A percentile compares a stretch with the other conserved stretches of the same genome.
These are phyloP conservation scores for Crax fasciolata DNA, from an alignment of 2,797 vertebrate species.

Conservation along the genomic window DNA sequence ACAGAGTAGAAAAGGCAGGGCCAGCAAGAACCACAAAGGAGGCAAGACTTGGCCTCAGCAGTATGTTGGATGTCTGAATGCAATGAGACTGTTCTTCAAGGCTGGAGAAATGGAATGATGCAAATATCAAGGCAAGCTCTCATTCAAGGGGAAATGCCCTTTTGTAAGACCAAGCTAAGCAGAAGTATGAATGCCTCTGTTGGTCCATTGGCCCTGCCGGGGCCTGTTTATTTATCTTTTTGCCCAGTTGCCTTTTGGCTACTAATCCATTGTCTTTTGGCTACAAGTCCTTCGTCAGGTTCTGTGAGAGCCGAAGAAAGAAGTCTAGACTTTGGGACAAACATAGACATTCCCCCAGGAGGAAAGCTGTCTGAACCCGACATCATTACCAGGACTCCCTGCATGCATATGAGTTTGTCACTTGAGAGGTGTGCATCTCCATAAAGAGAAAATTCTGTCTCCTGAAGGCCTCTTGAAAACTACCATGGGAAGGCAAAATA, in stretches of 20 bases:
- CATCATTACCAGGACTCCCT: neutral
- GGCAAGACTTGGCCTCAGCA: neutral
- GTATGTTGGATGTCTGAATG: neutral
- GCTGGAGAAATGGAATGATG: neutral
- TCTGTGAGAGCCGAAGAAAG: neutral
- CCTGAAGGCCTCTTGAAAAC: neutral
- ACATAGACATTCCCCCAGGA: neutral
- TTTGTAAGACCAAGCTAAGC: neutral
- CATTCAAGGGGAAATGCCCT: neutral
- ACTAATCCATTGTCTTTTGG: no score
- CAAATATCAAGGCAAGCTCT: neutral
- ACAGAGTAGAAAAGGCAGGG: neutral
- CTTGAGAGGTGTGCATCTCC: neutral
- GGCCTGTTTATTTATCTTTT: neutral
- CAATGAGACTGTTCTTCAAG: neutral
- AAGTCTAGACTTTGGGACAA: neutral
- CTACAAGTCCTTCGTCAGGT: neutral
- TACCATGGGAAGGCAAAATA: neutral
- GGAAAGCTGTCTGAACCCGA: neutral
- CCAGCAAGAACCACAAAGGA: neutral
- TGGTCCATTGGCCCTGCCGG: neutral
- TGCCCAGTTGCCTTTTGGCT: neutral
- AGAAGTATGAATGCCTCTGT: neutral
- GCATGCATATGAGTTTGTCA: neutral
- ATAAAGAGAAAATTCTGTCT: neutral